phyloP scores from a whole-genome alignment of 2,113 vertebrate species.

The Anolis sagrei region DNA sequence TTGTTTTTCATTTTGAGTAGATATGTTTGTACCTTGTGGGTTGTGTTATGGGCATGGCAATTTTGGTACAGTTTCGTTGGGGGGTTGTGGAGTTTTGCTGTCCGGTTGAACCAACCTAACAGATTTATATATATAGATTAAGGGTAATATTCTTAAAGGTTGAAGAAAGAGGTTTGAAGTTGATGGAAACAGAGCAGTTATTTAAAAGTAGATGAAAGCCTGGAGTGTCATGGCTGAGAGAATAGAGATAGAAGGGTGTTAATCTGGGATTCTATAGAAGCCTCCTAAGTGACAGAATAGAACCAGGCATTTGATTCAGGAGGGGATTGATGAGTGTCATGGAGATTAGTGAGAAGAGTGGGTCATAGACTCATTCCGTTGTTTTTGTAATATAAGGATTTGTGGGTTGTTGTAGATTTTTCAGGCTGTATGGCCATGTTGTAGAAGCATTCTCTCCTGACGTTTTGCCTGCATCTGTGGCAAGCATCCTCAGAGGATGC shows the following conservation, averaged over 20 bases:
- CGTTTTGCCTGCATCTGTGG: no score
- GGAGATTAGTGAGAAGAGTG: background rate
- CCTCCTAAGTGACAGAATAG: background rate
- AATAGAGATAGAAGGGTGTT: background rate
- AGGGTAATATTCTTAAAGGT: background rate
- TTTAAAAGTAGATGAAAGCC: background rate
- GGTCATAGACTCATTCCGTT: background rate
- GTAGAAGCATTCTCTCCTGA: no score
- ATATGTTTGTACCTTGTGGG: no score
- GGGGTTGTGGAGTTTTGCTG: no score
- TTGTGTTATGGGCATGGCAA: no score
- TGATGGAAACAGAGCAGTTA: background rate
- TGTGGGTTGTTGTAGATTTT: no score
- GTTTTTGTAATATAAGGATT: background rate
- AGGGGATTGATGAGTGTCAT: background rate
- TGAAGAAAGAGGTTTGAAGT: background rate
- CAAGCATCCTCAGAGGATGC: no score
- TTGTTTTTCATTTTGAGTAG: no score
- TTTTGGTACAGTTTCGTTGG: no score
- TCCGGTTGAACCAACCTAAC: no score
- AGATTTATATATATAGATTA: no score
- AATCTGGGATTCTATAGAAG: background rate
- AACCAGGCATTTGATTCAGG: background rate
- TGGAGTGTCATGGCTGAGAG: background rate
- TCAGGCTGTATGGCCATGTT: no score